Percentiles rank a stretch among this genome's conserved stretches.
phyloP scores from a whole-genome alignment of 2,113 vertebrate genomes.

The Corapipo altera region DNA sequence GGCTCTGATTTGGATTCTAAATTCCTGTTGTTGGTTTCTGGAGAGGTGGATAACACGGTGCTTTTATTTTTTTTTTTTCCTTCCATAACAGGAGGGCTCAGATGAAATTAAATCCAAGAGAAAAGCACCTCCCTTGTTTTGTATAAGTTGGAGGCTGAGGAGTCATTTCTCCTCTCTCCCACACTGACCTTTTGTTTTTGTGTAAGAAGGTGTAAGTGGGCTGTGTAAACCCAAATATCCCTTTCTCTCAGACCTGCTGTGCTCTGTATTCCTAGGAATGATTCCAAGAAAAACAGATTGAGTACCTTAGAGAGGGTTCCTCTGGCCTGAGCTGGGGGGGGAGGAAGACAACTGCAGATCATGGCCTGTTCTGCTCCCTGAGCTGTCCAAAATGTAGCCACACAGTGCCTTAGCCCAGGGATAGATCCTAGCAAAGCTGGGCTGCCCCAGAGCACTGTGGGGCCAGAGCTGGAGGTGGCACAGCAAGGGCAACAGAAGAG shows the following conservation, averaged over 20 bases:
- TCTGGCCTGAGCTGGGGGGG: conserved; percentile 10
- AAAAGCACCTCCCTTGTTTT: background rate
- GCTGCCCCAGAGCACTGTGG: background rate
- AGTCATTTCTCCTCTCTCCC: conserved; percentile 52
- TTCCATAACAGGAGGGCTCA: background rate
- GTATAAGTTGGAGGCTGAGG: background rate
- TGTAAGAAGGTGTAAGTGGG: background rate
- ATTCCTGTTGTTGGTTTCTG: background rate
- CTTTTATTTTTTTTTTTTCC: background rate
- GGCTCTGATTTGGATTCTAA: background rate
- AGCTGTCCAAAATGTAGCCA: background rate
- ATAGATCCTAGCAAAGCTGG: background rate
- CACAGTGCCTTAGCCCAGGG: background rate
- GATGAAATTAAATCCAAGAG: background rate
- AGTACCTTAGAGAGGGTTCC: background rate
- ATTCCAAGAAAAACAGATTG: conserved; percentile 5
- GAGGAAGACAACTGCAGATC: background rate
- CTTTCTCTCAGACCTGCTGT: background rate
- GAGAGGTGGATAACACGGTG: background rate
- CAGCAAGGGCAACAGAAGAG: background rate
- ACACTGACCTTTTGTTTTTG: conserved; percentile 51
- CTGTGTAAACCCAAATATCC: background rate
- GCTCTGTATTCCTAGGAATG: background rate
- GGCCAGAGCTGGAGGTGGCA: background rate
- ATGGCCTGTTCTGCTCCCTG: background rate